Percentiles rank a stretch among this genome's conserved stretches.
Conservation (phyloP, 1,140 invertebrate species). For the Cydia strobilella region DNA sequence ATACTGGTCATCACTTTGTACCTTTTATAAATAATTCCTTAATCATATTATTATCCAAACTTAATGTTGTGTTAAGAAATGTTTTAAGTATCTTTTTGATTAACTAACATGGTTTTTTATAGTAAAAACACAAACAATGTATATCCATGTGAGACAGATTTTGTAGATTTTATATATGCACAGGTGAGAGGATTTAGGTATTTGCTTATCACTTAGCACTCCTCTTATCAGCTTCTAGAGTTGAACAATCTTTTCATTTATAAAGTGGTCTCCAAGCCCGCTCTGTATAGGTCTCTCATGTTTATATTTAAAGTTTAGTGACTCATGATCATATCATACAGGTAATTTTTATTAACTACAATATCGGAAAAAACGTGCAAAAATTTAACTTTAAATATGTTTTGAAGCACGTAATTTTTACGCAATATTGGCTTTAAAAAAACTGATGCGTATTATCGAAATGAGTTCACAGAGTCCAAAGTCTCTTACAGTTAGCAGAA, state of each 20-base stretch:
- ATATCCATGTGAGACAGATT: not conserved
- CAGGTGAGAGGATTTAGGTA: not conserved
- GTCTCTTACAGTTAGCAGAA: not conserved
- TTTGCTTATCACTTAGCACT: not conserved
- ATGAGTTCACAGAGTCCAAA: not conserved
- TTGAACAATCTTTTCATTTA: slow-evolving; percentile 10
- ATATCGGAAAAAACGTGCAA: not conserved
- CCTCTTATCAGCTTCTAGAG: slow-evolving; percentile 21
- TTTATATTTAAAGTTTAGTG: no score
- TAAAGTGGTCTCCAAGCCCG: not conserved
- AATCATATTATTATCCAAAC: not conserved
- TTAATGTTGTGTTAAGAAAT: no score
- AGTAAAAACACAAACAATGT: no score
- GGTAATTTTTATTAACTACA: not conserved
- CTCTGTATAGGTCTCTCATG: no score
- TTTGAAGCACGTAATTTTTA: not conserved
- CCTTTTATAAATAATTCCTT: not conserved
- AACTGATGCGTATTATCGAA: not conserved
- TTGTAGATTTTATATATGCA: not conserved
- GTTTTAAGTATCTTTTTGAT: not conserved
- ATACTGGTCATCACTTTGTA: not conserved
- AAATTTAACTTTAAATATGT: not conserved
- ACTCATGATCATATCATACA: no score
- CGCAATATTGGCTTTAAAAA: not conserved
- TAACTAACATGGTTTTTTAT: no score